These are phyloP conservation scores for Dendroctonus ponderosae DNA, from an alignment of 1,140 invertebrate genomes.

Conservation along the genomic window DNA sequence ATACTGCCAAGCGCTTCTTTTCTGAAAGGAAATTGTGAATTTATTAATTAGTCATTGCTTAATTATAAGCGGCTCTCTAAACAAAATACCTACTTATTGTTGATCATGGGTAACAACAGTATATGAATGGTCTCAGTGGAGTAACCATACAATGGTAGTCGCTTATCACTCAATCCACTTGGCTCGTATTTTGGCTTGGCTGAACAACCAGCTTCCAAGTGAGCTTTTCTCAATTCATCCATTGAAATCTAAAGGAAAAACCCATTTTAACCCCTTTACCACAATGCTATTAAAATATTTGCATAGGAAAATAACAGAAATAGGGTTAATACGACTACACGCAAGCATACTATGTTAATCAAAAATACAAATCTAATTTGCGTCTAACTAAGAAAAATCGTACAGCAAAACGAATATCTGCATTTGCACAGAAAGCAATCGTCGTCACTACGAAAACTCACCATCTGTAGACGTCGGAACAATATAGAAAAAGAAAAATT, in stretches of 20 bases:
- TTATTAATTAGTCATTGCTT: no score
- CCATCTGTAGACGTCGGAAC: slow-evolving; percentile 43
- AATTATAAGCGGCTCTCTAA: no score
- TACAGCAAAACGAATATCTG: no score
- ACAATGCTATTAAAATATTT: no score
- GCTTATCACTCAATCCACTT: slow-evolving; percentile 73
- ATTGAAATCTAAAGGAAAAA: slow-evolving; percentile 60
- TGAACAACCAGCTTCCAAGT: slow-evolving; percentile 50
- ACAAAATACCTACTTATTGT: slow-evolving; percentile 76
- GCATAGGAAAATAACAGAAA: no score
- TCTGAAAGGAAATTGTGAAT: slow-evolving; percentile 55
- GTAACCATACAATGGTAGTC: slow-evolving; percentile 90
- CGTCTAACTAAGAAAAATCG: no score
- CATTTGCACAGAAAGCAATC: slow-evolving; percentile 2
- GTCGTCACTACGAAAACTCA: slow-evolving; percentile 38
- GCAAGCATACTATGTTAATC: no score
- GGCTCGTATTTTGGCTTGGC: slow-evolving; percentile 52
- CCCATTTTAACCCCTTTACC: no score
- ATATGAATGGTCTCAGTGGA: slow-evolving; percentile 94
- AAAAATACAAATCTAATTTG: no score
- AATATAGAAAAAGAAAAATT: slow-evolving; percentile 40
- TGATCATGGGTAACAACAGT: slow-evolving; percentile 93
- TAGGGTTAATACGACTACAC: no score
- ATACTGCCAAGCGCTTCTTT: slow-evolving; percentile 99
- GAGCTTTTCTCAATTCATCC: slow-evolving; percentile 62